Evolutionary conservation across 2,797 vertebrate genomes (phyloP).

Genomic region (Anas acuta): DNA sequence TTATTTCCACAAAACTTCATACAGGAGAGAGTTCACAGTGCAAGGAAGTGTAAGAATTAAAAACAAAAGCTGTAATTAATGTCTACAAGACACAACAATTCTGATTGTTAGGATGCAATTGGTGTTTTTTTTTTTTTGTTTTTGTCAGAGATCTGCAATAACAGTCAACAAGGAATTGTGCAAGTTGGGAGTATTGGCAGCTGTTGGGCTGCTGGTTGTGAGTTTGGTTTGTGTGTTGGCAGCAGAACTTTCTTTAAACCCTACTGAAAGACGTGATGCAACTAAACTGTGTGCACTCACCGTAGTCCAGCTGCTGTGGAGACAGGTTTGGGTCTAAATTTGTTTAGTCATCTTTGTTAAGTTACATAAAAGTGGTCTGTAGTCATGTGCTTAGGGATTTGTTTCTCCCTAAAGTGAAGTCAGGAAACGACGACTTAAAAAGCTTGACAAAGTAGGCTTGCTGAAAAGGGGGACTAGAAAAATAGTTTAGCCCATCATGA

Average conservation of each 20-base stretch:
- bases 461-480: neutral
- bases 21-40: neutral
- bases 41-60: neutral
- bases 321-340: neutral
- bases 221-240: neutral
- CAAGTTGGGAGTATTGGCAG: neutral
- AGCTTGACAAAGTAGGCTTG: neutral
- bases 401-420: neutral
- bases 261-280: neutral
- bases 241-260: neutral
- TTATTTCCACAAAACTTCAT: neutral
- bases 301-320: neutral
- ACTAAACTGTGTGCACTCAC: neutral
- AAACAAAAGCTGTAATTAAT: neutral
- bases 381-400: neutral
- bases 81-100: neutral
- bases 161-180: neutral
- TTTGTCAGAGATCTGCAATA: neutral
- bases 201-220: neutral
- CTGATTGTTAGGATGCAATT: neutral
- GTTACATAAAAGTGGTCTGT: neutral
- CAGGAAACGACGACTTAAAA: neutral
- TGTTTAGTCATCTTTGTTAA: neutral
- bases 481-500: neutral
- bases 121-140: neutral